Conservation (phyloP, 2,888 invertebrate species). For the Philereme vetulata region DNA sequence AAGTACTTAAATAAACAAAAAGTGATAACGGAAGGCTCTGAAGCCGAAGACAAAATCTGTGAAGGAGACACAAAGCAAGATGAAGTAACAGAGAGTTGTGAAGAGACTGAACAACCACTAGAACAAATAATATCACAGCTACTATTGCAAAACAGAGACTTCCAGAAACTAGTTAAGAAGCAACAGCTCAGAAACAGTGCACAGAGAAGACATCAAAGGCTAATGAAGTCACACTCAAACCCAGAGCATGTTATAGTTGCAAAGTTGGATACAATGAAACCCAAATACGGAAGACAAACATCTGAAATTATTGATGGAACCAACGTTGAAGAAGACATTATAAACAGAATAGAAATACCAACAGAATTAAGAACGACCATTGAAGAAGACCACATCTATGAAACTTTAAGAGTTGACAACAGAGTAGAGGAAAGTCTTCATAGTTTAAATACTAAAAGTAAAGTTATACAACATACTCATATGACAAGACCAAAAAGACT, state of each 20-base stretch:
- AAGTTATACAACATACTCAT: constrained; percentile 62
- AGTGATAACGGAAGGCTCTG: constrained; percentile 74
- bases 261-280: constrained; percentile 66
- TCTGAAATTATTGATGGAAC: constrained; percentile 62
- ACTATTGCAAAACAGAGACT: constrained; percentile 92
- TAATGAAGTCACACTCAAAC: constrained; percentile 80
- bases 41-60: constrained; percentile 63
- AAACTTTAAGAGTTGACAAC: constrained; percentile 80
- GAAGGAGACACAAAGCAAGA: constrained; percentile 49
- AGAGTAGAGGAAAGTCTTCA: constrained; percentile 60
- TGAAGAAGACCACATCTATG: constrained; percentile 85
- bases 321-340: constrained; percentile 38
- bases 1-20: constrained; percentile 79
- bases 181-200: constrained; percentile 85
- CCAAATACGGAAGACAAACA: constrained; percentile 65
- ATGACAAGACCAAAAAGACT: constrained; percentile 60
- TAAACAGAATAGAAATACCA: constrained; percentile 36
- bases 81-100: constrained; percentile 58
- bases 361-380: constrained; percentile 52
- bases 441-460: constrained; percentile 60
- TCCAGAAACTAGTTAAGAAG: constrained; percentile 90
- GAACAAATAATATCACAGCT: constrained; percentile 92
- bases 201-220: constrained; percentile 81
- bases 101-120: constrained; percentile 83
- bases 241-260: constrained; percentile 77